A percentile compares a stretch with the other conserved stretches of the same genome.
Conservation (phyloP, 1,140 invertebrate species). For the Trissolcus basalis region DNA sequence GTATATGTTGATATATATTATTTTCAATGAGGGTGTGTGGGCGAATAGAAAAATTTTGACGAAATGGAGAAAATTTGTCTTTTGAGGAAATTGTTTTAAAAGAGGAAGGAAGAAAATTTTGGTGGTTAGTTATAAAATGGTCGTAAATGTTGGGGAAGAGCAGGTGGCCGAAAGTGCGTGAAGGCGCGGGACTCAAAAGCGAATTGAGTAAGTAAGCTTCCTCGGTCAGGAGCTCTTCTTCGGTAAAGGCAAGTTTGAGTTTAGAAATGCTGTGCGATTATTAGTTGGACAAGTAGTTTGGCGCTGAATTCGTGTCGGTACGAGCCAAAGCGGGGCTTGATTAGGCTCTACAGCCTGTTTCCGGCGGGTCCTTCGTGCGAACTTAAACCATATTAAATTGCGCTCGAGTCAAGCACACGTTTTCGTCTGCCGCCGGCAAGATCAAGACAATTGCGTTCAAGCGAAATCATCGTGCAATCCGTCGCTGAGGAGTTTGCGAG, state of each 20-base stretch:
- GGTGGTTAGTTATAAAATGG: no score
- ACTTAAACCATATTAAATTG: constrained; percentile 75
- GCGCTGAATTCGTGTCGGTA: constrained; percentile 44
- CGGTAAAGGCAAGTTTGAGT: constrained; percentile 60
- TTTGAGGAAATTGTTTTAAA: no score
- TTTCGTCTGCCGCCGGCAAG: constrained; percentile 45
- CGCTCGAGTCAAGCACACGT: constrained; percentile 69
- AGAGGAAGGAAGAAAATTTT: no score
- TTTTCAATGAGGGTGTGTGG: no score
- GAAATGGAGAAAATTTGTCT: no score
- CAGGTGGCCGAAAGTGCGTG: constrained; percentile 59
- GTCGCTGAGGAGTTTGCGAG: constrained; percentile 32
- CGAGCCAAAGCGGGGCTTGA: constrained; percentile 70
- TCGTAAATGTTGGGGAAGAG: constrained; percentile 28
- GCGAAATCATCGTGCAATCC: constrained; percentile 38
- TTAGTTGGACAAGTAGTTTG: constrained; percentile 74
- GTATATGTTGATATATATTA: no score
- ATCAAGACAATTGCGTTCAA: constrained; percentile 48
- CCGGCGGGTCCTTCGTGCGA: constrained; percentile 61
- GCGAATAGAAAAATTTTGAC: no score
- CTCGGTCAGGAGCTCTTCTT: constrained; percentile 25
- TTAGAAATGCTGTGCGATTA: constrained; percentile 68
- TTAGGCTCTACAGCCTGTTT: constrained; percentile 70
- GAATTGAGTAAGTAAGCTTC: constrained; percentile 40
- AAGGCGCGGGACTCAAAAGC: constrained; percentile 55